These are phyloP conservation scores for Habropoda laboriosa DNA, from an alignment of 1,140 invertebrate genomes.

Conservation along the genomic window DNA sequence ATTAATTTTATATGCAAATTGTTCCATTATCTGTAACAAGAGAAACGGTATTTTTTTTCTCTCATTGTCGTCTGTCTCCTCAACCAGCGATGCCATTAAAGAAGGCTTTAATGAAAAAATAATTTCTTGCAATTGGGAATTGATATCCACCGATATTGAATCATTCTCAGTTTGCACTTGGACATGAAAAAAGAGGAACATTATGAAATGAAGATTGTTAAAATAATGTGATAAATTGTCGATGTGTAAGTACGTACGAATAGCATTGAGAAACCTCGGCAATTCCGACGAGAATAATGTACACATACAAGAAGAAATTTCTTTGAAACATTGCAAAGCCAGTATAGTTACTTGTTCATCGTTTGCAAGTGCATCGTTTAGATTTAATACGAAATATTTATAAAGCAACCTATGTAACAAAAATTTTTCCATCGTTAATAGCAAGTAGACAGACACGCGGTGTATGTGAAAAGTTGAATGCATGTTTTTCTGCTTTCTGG, in stretches of 20 bases:
- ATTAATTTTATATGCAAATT: conserved; percentile 76
- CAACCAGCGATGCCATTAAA: conserved; percentile 58
- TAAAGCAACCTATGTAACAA: conserved; percentile 73
- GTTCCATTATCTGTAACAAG: conserved; percentile 77
- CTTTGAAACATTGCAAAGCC: conserved; percentile 83
- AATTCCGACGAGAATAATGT: conserved; percentile 78
- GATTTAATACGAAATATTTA: conserved; percentile 66
- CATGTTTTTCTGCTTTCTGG: background rate
- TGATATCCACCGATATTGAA: conserved; percentile 43
- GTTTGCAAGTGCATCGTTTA: conserved; percentile 77
- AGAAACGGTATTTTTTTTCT: conserved; percentile 76
- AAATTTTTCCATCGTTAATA: background rate
- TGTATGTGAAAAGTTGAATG: background rate
- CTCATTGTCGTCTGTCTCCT: conserved; percentile 70
- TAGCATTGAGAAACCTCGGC: conserved; percentile 77
- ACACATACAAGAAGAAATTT: conserved; percentile 81
- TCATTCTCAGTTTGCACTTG: conserved; percentile 54
- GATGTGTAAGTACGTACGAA: conserved; percentile 75
- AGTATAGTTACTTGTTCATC: conserved; percentile 78
- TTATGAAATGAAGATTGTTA: background rate
- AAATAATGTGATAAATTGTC: background rate
- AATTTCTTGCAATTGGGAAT: conserved; percentile 66
- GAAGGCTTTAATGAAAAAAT: conserved; percentile 63
- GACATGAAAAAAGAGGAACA: background rate
- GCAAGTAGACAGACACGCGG: background rate